Evolutionary conservation across 2,797 vertebrate species (phyloP), one percentile per base, ranked within the genome.

Genomic region (Sebastes baramenuke): DNA sequence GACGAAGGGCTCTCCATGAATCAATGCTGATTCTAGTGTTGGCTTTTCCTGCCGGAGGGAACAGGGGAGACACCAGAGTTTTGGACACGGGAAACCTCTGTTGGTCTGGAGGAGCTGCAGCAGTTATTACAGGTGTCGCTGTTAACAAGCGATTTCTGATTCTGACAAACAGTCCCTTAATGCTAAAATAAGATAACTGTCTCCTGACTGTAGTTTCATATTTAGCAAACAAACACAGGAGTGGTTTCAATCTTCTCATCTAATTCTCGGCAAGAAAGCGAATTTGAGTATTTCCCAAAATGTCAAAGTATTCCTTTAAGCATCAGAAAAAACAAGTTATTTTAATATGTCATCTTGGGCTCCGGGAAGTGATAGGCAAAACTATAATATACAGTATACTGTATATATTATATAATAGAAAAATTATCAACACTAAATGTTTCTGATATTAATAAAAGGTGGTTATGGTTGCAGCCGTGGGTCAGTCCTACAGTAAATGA

Each of bases 401-500:
- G 27, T 30, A 30, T 10, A 60, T 30, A 60, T 8, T 59, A 60
- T 20, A 60, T 55, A 22, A 62, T 36, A 24, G 29, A 75, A 54
- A 60, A 56, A 42, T 22, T 2, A 77, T 62, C 14, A 82, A 54
- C 8, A 77, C 24, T 30, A 32, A 60, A 30, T 60, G 18, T 30
- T 60, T 29, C 8, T n/a, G 65, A 32, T 8, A 59, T 18, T 29
- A 22, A 61, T 67, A 64, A 65, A 77, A 79, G 13, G 13, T 42
- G 38, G 27, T 42, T 67, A 49, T 8, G 16, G 14, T 14, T 64
- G 18, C 20, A 36, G 25, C 6, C 6, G 18, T 10, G 4, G n/a
- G 20, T 30, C 55, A 60, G 46, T 77, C 7, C 4, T 20, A 49
- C 61, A 68, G 76, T 67, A 74, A 84, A 75, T 60, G 16, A 75